A percentile compares a stretch with the other conserved stretches of the same genome.
phyloP scores from a whole-genome alignment of 2,797 vertebrate species.

The Dicrostonyx torquatus region DNA sequence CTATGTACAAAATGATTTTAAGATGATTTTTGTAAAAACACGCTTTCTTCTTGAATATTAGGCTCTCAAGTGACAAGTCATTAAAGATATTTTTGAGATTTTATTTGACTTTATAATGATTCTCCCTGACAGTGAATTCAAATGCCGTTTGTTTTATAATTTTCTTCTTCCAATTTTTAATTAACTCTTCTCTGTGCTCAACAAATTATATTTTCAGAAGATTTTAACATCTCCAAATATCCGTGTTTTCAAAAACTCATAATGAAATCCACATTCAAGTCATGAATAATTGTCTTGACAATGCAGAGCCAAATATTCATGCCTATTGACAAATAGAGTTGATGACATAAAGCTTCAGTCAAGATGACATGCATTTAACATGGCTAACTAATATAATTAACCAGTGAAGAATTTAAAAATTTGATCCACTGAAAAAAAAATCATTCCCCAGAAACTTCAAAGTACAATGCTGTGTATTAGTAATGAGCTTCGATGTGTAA shows the following conservation, averaged over 20 bases:
- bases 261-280: neutral
- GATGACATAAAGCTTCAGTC: neutral
- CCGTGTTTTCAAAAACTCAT: neutral
- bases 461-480: conserved; percentile 50
- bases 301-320: conserved; percentile 18
- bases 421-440: neutral
- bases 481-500: conserved; percentile 31
- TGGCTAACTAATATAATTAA: conserved; percentile 60
- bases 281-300: conserved; percentile 51
- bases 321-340: conserved; percentile 51
- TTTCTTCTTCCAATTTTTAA: conserved; percentile 49
- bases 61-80: conserved; percentile 32
- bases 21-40: neutral
- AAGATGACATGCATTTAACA: conserved; percentile 42
- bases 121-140: conserved; percentile 46
- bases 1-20: conserved; percentile 3
- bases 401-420: conserved; percentile 45
- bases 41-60: conserved; percentile 55
- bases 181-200: neutral
- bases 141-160: conserved; percentile 50
- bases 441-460: conserved; percentile 9
- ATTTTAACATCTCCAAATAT: conserved; percentile 16
- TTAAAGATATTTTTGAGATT: conserved; percentile 40
- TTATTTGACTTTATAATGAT: conserved; percentile 48
- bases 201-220: conserved; percentile 33